phyloP scores from a whole-genome alignment of 2,888 invertebrate species.

The Diabrotica balteata region DNA sequence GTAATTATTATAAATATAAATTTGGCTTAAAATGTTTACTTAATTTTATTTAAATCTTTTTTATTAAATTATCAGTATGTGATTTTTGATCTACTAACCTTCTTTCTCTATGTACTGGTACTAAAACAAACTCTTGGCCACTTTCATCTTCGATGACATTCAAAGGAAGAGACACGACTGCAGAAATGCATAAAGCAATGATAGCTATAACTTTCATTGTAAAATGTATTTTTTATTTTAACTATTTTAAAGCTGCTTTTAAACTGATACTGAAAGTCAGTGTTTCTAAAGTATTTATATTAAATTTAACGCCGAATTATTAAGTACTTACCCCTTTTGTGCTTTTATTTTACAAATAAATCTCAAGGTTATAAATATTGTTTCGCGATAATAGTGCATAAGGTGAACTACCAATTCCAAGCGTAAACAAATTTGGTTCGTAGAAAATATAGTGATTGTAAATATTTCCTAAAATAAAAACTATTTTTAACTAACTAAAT shows the following conservation, averaged over 20 bases:
- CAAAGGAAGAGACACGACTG: constrained; percentile 29
- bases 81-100: constrained; percentile 26
- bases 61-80: neutral
- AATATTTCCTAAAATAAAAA: too few relatives aligned
- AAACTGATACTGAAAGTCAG: neutral
- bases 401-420: too few relatives aligned
- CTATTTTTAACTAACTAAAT: too few relatives aligned
- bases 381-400: too few relatives aligned
- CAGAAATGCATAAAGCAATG: constrained; percentile 22
- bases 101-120: constrained; percentile 33
- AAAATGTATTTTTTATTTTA: neutral
- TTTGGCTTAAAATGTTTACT: too few relatives aligned
- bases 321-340: neutral
- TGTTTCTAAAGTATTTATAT: neutral
- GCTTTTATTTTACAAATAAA: too few relatives aligned
- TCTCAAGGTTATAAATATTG: too few relatives aligned
- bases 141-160: constrained; percentile 36
- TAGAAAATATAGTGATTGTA: too few relatives aligned
- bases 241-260: neutral
- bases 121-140: constrained; percentile 31
- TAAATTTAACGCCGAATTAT: neutral
- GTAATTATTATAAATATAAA: too few relatives aligned
- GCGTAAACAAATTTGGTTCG: too few relatives aligned
- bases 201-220: constrained; percentile 34
- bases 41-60: too few relatives aligned